Percentiles rank a stretch among this genome's conserved stretches.
These are phyloP conservation scores for Drosophila sechellia DNA, from an alignment of 1,140 invertebrate species.

Conservation along the genomic window DNA sequence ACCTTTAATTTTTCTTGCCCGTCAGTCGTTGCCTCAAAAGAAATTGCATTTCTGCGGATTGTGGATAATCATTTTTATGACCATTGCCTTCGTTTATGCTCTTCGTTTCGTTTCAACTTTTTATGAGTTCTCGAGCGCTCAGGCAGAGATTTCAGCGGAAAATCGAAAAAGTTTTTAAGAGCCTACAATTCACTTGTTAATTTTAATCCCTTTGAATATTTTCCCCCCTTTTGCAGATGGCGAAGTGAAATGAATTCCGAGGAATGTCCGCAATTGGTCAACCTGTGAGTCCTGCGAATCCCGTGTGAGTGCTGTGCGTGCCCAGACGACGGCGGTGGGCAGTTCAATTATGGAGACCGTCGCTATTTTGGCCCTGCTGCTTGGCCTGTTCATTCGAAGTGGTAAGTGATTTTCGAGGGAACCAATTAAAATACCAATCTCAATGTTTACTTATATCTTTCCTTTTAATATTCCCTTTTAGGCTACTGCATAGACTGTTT, in stretches of 20 bases:
- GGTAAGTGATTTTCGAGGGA: slow-evolving; percentile 40
- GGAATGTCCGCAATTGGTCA: slow-evolving; percentile 42
- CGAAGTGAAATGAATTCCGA: slow-evolving; percentile 42
- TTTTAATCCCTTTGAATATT: slow-evolving; percentile 38
- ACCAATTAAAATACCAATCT: not conserved
- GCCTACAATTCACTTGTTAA: slow-evolving; percentile 47
- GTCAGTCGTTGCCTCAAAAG: slow-evolving; percentile 38
- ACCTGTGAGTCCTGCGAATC: slow-evolving; percentile 35
- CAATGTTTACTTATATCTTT: not conserved
- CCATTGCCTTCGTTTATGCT: slow-evolving; percentile 26
- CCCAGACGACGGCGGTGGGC: slow-evolving; percentile 43
- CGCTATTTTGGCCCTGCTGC: slow-evolving; percentile 56
- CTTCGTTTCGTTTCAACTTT: slow-evolving; percentile 40
- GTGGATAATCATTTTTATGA: slow-evolving; percentile 52
- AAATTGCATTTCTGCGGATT: slow-evolving; percentile 60
- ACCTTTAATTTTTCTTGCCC: slow-evolving; percentile 66
- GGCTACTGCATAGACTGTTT: slow-evolving; percentile 95
- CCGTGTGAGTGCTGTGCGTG: slow-evolving; percentile 17
- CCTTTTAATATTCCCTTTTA: slow-evolving; percentile 53
- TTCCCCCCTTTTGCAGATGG: slow-evolving; percentile 15
- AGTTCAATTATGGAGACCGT: slow-evolving; percentile 65
- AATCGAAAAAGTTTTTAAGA: slow-evolving; percentile 46
- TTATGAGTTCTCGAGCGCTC: slow-evolving; percentile 27
- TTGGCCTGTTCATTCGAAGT: slow-evolving; percentile 61
- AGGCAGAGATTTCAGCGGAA: slow-evolving; percentile 28